A percentile compares a stretch with the other conserved stretches of the same genome.
Evolutionary conservation across 2,888 invertebrate genomes (phyloP).

Genomic region (Saturnia pavonia): DNA sequence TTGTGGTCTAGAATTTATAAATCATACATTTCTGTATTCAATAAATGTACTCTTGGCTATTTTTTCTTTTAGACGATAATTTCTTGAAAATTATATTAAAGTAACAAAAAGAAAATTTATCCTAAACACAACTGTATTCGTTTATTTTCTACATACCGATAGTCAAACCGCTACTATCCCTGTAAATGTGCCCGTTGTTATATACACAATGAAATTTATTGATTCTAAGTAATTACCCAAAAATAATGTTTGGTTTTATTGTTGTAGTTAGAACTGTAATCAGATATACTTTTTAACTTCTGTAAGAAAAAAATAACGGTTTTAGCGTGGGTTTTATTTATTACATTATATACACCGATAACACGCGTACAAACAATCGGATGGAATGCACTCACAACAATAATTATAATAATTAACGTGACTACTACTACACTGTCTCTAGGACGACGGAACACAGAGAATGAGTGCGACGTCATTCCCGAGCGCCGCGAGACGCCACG

Average conservation of each 20-base stretch:
- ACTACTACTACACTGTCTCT: too few relatives aligned
- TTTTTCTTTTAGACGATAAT: neutral
- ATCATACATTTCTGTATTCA: conserved; percentile 40
- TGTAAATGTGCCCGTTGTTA: too few relatives aligned
- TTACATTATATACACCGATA: too few relatives aligned
- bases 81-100: neutral
- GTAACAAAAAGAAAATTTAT: neutral
- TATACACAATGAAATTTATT: neutral
- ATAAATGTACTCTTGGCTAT: neutral
- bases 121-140: neutral
- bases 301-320: too few relatives aligned
- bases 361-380: too few relatives aligned
- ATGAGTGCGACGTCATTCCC: too few relatives aligned
- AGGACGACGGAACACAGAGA: too few relatives aligned
- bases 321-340: too few relatives aligned
- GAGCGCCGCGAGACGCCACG: too few relatives aligned
- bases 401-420: too few relatives aligned
- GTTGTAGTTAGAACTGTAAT: neutral
- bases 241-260: neutral
- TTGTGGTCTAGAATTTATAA: conserved; percentile 48
- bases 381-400: too few relatives aligned
- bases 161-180: neutral
- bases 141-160: neutral
- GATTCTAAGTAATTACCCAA: neutral
- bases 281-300: neutral